Conservation (phyloP, 2,888 invertebrate genomes). For the Melanchra persicariae region DNA sequence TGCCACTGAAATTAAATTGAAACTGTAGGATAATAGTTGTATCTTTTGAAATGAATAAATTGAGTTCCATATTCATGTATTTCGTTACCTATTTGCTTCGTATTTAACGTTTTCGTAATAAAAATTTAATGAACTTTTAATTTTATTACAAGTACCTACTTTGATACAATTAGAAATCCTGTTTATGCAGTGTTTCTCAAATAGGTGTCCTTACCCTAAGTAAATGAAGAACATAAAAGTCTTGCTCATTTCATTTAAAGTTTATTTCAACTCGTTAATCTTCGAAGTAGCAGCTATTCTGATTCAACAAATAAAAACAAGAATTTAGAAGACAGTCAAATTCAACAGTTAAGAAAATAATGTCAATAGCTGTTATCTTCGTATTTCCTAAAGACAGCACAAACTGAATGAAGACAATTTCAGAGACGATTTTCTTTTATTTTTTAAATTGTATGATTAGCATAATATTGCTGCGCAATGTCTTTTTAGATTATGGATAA, state of each 20-base stretch:
- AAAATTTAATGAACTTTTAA: not conserved
- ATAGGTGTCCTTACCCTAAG: slow-evolving; percentile 14
- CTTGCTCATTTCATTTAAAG: slow-evolving; percentile 23
- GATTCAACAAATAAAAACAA: slow-evolving; percentile 11
- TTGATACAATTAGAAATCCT: not conserved
- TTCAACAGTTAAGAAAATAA: slow-evolving; percentile 26
- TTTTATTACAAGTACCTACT: not conserved
- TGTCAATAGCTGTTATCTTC: slow-evolving; percentile 19
- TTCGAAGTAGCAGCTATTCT: slow-evolving; percentile 12
- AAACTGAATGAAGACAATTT: slow-evolving; percentile 35
- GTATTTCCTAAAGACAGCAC: slow-evolving; percentile 40
- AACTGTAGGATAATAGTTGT: not conserved
- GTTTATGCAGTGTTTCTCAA: not conserved
- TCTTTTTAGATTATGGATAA: slow-evolving; percentile 27
- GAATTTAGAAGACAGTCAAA: slow-evolving; percentile 9
- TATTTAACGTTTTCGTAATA: not conserved
- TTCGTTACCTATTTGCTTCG: not conserved
- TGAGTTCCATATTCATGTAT: too few species aligned
- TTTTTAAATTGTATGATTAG: slow-evolving; percentile 31
- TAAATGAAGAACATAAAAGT: slow-evolving; percentile 29
- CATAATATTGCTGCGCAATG: slow-evolving; percentile 26
- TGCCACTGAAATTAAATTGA: slow-evolving; percentile 21
- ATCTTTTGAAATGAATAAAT: not conserved
- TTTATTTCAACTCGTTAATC: slow-evolving; percentile 29
- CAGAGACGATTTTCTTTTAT: slow-evolving; percentile 49